Base-by-base conservation (phyloP, 2,797 vertebrate species). In the Poeciliopsis presidionis region DNA sequence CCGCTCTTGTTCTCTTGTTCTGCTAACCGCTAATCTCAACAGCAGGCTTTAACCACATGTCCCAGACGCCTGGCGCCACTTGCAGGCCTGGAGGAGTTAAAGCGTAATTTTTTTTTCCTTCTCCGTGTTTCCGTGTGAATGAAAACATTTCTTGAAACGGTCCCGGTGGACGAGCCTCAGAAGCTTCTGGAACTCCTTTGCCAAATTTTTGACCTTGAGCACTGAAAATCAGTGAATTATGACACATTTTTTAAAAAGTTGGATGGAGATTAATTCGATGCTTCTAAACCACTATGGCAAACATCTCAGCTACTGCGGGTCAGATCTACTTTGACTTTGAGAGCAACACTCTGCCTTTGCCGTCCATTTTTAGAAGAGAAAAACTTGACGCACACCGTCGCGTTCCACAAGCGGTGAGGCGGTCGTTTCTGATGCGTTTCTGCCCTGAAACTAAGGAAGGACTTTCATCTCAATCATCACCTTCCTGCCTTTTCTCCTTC, bases 381-480 rank as follows among this genome's bases (percentile, higher is more conserved):
- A 76, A 55, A 79, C 33, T 36, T 77, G 78, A 83, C 72, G 78
- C 71, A 83, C 59, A 73, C 72, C 53, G 43, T 55, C 74, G 74
- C 39, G 79, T 61, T 78, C 67, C 78, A 73, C 79, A 59, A 46
- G 72, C 73, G 30, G 30, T 33, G 30, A 33, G 30, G 30, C 30
- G 30, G 75, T 78, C 78, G 76, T 84, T 85, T 73, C 80, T 84
- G 75, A 89, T 86, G 85, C 79, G 77, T 79, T 78, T 85, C 57
- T 80, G 79, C 22, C 55, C 70, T 0, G 55, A 47, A 81, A 88
- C n/a, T 0, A 73, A 81, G 78, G 41, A 81, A 83, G 72, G 73
- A 87, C 87, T 82, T 82, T 89, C 86, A 91, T 91, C 89, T 90
- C 88, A 84, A 91, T 90, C 87, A 55, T 73, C 82, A 87, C 87